Conservation (phyloP, 2,113 vertebrate species). For the Dipodomys merriami region DNA sequence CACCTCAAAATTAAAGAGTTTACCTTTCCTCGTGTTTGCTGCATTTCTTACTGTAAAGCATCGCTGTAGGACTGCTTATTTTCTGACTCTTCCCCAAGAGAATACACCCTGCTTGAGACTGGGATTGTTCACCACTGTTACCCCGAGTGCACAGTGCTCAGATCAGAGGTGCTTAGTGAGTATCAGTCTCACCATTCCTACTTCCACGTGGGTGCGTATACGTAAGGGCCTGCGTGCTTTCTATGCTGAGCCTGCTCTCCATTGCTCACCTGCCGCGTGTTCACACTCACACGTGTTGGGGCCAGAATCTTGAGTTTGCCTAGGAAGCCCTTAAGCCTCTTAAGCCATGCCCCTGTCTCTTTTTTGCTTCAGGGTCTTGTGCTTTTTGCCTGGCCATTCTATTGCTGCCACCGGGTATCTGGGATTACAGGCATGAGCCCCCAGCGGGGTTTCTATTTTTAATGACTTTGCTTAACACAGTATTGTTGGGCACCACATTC, state of each 20-base stretch:
- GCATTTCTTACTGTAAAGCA: no score
- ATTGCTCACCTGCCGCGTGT: not conserved
- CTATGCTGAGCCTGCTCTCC: not conserved
- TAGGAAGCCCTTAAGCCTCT: no score
- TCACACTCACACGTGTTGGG: no score
- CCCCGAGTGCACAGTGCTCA: not conserved
- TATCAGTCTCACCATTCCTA: no score
- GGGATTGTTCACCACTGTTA: not conserved
- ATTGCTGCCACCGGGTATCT: no score
- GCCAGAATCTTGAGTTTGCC: no score
- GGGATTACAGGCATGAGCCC: no score
- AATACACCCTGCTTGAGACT: not conserved
- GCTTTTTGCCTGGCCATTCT: no score
- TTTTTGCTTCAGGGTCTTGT: no score
- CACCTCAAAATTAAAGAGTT: not conserved
- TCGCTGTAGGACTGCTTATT: no score
- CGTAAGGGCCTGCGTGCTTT: not conserved
- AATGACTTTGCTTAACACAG: not conserved
- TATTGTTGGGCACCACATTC: not conserved
- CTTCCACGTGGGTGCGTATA: not conserved
- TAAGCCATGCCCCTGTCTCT: no score
- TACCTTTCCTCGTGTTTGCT: not conserved
- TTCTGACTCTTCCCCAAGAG: not conserved
- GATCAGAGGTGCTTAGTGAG: not conserved
- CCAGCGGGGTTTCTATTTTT: not conserved